These are phyloP conservation scores for Gonioctena quinquepunctata DNA, from an alignment of 1,140 invertebrate genomes.

Conservation along the genomic window DNA sequence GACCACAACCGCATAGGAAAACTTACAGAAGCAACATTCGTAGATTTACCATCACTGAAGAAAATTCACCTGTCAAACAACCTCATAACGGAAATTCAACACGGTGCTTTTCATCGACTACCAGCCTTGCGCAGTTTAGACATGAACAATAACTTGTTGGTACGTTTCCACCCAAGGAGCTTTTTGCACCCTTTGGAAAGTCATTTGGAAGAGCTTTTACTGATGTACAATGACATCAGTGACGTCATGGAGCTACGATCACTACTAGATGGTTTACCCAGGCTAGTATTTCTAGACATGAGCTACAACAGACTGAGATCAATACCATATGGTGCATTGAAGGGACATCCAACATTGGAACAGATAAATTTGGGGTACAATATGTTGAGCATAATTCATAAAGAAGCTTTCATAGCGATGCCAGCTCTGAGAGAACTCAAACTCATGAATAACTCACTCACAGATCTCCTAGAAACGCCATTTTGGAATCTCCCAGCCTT, in stretches of 20 bases:
- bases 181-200: constrained; percentile 73
- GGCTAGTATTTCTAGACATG: constrained; percentile 74
- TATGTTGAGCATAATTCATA: constrained; percentile 70
- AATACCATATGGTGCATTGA: constrained; percentile 73
- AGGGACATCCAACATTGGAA: constrained; percentile 78
- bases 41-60: constrained; percentile 73
- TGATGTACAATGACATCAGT: constrained; percentile 75
- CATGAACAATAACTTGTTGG: constrained; percentile 78
- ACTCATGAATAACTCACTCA: constrained; percentile 77
- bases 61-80: constrained; percentile 74
- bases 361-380: constrained; percentile 81
- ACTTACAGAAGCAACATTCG: constrained; percentile 77
- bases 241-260: constrained; percentile 72
- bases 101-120: constrained; percentile 78
- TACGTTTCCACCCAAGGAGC: constrained; percentile 77
- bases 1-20: constrained; percentile 72
- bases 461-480: constrained; percentile 63
- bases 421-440: constrained; percentile 79
- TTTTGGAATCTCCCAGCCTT: constrained; percentile 81
- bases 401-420: constrained; percentile 78
- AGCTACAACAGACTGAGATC: constrained; percentile 75
- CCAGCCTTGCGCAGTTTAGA: constrained; percentile 74
- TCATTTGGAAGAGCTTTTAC: constrained; percentile 74
- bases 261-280: constrained; percentile 75
- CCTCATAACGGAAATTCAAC: constrained; percentile 72